These are phyloP conservation scores for Aelia acuminata DNA, from an alignment of 2,888 invertebrate genomes.

Conservation along the genomic window DNA sequence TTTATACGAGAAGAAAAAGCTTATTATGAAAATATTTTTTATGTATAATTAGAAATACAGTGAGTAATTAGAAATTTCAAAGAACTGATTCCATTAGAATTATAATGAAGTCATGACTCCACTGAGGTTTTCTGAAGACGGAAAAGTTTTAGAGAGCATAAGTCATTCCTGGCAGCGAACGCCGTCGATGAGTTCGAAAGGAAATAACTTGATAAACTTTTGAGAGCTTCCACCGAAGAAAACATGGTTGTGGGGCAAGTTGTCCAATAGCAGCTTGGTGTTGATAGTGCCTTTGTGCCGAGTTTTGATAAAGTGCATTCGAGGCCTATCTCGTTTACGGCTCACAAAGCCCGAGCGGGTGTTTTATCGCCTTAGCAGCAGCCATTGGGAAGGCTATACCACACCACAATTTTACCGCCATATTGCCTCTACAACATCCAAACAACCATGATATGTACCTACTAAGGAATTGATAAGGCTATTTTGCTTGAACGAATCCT, in stretches of 20 bases:
- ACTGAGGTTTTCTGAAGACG: background rate
- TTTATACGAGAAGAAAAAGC: no score
- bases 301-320: slow-evolving; percentile 44
- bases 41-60: no score
- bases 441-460: background rate
- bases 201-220: background rate
- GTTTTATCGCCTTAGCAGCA: background rate
- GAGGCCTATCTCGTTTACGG: slow-evolving; percentile 43
- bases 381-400: background rate
- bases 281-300: slow-evolving; percentile 22
- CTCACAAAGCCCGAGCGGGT: background rate
- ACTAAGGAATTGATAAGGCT: background rate
- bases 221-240: background rate
- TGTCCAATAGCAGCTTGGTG: background rate
- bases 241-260: background rate
- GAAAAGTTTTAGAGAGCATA: background rate
- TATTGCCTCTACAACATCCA: background rate
- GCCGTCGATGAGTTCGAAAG: background rate
- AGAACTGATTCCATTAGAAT: background rate
- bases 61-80: no score
- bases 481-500: background rate
- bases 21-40: no score
- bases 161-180: background rate
- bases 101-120: background rate
- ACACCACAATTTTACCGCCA: background rate